Percentiles rank a stretch among this genome's conserved stretches.
These are phyloP conservation scores for Characodon lateralis DNA, from an alignment of 2,797 vertebrate genomes.

Conservation along the genomic window DNA sequence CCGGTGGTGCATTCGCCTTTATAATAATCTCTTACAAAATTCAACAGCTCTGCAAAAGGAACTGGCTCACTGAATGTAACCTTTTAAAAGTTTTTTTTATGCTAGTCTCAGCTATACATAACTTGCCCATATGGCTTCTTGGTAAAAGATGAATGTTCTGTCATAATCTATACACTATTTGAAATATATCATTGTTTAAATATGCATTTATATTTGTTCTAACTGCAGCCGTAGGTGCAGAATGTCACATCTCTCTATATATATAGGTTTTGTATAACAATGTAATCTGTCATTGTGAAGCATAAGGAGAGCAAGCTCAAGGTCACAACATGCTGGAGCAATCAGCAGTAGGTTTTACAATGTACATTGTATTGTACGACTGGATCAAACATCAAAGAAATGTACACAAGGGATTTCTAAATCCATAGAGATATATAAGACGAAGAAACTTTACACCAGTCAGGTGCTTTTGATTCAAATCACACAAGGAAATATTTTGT, in stretches of 20 bases:
- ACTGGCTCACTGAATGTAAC: not conserved
- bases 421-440: constrained; percentile 23
- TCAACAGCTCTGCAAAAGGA: too few relatives aligned
- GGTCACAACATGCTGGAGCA: constrained; percentile 25
- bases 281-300: constrained; percentile 36
- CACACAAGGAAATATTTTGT: constrained; percentile 21
- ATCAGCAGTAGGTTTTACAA: constrained; percentile 9
- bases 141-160: constrained; percentile 12
- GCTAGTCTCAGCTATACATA: not conserved
- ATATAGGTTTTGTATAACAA: constrained; percentile 1
- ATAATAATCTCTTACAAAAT: too few relatives aligned
- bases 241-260: constrained; percentile 26
- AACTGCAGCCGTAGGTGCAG: constrained; percentile 20
- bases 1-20: too few relatives aligned
- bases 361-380: constrained; percentile 11
- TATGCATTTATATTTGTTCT: constrained; percentile 22
- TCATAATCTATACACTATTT: not conserved
- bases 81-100: not conserved
- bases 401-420: constrained; percentile 24
- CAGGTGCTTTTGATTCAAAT: constrained; percentile 24
- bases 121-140: not conserved
- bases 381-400: constrained; percentile 19
- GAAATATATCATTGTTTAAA: constrained; percentile 1
- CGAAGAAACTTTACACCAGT: constrained; percentile 22
- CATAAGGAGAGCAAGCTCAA: constrained; percentile 17